Percentiles rank a stretch among this genome's conserved stretches.
Conservation (phyloP, 2,888 invertebrate species). For the Drosophila antonietae region DNA sequence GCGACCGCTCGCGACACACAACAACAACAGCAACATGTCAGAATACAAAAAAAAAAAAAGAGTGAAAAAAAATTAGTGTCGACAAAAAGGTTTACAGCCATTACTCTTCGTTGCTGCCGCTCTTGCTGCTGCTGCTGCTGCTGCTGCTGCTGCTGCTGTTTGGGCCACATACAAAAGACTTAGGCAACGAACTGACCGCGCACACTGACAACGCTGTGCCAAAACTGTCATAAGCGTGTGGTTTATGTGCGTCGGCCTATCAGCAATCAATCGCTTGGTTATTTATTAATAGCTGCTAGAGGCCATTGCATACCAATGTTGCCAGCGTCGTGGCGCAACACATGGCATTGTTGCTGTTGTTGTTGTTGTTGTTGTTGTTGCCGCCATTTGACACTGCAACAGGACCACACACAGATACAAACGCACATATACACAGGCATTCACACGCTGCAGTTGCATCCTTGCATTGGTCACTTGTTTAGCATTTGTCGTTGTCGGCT, state of each 20-base stretch:
- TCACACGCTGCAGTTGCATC: conserved; percentile 18
- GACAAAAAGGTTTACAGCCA: conserved; percentile 84
- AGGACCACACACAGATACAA: conserved; percentile 54
- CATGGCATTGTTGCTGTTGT: conserved; percentile 1
- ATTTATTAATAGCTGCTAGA: conserved; percentile 67
- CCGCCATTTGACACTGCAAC: conserved; percentile 41
- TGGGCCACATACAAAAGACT: conserved; percentile 73
- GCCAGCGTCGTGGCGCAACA: conserved; percentile 20
- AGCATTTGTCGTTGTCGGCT: conserved; percentile 59
- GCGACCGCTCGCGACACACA: conserved; percentile 66
- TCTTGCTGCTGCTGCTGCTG: conserved; percentile 31
- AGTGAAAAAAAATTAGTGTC: conserved; percentile 82
- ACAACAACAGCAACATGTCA: conserved; percentile 14
- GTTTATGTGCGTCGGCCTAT: conserved; percentile 71
- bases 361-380: not conserved
- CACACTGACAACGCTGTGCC: conserved; percentile 57
- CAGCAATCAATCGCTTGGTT: conserved; percentile 75
- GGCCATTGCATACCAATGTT: conserved; percentile 39
- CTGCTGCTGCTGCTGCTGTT: conserved; percentile 44
- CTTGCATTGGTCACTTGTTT: conserved; percentile 54
- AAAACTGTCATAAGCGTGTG: conserved; percentile 78
- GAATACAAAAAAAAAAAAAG: conserved; percentile 20
- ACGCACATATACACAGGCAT: conserved; percentile 12
- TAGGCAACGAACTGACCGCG: conserved; percentile 69
- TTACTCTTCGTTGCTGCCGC: conserved; percentile 77